phyloP scores from a whole-genome alignment of 2,797 vertebrate species.

The Coccyzus lansbergi region DNA sequence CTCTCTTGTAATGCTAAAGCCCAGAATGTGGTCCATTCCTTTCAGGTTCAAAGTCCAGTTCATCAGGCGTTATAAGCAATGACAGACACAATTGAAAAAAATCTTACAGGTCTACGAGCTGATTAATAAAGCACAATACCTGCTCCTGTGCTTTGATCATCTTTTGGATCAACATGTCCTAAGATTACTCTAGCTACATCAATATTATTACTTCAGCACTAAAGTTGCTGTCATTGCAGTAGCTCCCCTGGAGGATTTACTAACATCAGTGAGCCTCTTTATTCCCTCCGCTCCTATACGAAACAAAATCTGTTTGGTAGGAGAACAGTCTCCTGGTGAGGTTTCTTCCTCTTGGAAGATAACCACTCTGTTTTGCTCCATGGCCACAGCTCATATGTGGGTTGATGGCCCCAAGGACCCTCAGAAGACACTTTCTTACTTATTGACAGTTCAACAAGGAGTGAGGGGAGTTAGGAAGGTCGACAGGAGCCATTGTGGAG shows the following conservation, averaged over 20 bases:
- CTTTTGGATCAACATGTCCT: not conserved
- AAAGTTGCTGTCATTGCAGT: not conserved
- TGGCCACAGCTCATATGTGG: not conserved
- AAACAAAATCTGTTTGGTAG: not conserved
- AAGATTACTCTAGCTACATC: not conserved
- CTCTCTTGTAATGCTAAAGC: not conserved
- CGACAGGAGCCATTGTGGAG: not conserved
- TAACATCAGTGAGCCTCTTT: not conserved
- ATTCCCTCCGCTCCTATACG: not conserved
- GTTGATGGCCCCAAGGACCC: not conserved
- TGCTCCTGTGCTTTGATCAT: not conserved
- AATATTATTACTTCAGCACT: not conserved
- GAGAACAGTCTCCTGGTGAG: not conserved
- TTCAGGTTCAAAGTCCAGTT: not conserved
- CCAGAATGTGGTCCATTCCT: not conserved
- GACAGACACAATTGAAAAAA: not conserved
- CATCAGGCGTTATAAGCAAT: not conserved
- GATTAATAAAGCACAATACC: not conserved
- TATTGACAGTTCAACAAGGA: not conserved
- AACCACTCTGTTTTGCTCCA: not conserved
- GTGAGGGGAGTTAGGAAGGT: not conserved
- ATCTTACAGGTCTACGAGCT: not conserved
- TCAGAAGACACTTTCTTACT: not conserved
- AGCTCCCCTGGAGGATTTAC: not conserved
- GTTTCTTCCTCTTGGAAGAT: not conserved